Evolutionary conservation across 2,888 invertebrate species (phyloP).

Genomic region (Zygogramma bicolorata): DNA sequence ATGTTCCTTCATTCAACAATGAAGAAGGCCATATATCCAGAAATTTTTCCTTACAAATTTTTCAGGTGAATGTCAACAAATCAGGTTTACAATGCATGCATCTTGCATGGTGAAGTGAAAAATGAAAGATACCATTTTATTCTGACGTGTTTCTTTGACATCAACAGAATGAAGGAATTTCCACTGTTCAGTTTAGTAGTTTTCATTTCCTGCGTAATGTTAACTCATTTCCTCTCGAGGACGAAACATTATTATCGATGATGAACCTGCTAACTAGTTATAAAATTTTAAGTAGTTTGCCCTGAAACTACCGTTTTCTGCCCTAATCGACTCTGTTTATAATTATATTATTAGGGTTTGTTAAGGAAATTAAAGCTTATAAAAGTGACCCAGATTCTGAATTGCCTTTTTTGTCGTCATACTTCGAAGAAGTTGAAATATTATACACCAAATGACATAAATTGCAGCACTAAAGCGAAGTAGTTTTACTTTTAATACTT

Average conservation of each 20-base stretch:
- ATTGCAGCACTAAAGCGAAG: background rate
- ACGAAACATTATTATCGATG: background rate
- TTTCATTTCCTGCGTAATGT: too few relatives aligned
- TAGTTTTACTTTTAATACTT: background rate
- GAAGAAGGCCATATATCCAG: too few relatives aligned
- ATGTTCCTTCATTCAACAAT: too few relatives aligned
- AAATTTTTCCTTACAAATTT: too few relatives aligned
- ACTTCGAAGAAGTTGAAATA: conserved; percentile 14
- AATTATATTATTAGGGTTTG: conserved; percentile 9
- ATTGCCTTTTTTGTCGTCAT: conserved; percentile 14
- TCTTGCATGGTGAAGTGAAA: too few relatives aligned
- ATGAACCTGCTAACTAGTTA: background rate
- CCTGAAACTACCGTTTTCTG: background rate
- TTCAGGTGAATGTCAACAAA: too few relatives aligned
- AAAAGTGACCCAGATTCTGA: background rate
- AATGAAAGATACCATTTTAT: too few relatives aligned
- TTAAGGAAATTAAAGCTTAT: background rate
- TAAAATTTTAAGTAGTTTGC: conserved; percentile 1
- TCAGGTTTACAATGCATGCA: too few relatives aligned
- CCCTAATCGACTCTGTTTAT: background rate
- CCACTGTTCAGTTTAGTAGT: too few relatives aligned
- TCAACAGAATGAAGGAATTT: too few relatives aligned
- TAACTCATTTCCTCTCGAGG: too few relatives aligned
- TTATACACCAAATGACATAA: conserved; percentile 14
- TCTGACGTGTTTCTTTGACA: too few relatives aligned